A percentile compares a stretch with the other conserved stretches of the same genome.
These are phyloP conservation scores for Cromileptes altivelis DNA, from an alignment of 2,113 vertebrate species.

Conservation along the genomic window DNA sequence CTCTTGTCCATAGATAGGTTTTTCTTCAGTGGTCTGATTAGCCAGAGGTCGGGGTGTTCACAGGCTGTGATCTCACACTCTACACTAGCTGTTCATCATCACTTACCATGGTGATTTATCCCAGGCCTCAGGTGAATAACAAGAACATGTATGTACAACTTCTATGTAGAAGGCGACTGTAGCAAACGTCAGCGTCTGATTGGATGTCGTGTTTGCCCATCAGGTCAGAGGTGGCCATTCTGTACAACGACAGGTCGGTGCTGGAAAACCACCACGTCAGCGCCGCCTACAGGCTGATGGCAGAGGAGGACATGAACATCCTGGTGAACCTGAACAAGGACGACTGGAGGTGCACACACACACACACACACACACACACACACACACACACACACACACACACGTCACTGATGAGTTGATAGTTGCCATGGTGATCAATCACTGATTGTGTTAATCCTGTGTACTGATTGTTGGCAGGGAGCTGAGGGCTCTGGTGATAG, in stretches of 20 bases:
- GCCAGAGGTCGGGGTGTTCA: too few relatives aligned
- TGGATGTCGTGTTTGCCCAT: constrained; percentile 20
- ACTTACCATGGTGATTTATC: too few relatives aligned
- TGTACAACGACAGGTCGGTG: constrained; percentile 98
- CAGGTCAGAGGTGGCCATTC: constrained; percentile 96
- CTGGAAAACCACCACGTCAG: constrained; percentile 99
- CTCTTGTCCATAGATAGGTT: too few relatives aligned
- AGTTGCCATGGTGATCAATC: not conserved
- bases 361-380: constrained; percentile 24
- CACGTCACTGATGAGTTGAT: not conserved
- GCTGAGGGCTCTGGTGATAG: constrained; percentile 94
- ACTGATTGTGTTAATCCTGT: not conserved
- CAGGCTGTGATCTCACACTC: too few relatives aligned
- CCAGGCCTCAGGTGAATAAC: not conserved
- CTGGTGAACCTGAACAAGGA: constrained; percentile 95
- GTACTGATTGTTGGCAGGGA: constrained; percentile 85
- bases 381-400: not conserved
- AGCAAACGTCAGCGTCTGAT: not conserved
- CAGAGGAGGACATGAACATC: constrained; percentile 99
- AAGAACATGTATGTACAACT: not conserved
- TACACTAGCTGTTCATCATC: too few relatives aligned
- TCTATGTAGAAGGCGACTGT: not conserved
- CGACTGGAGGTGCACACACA: constrained; percentile 92
- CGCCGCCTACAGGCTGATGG: constrained; percentile 97
- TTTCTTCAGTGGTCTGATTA: too few relatives aligned